Percentiles rank a stretch among this genome's conserved stretches.
phyloP scores from a whole-genome alignment of 2,113 vertebrate species.

The Peromyscus californicus region DNA sequence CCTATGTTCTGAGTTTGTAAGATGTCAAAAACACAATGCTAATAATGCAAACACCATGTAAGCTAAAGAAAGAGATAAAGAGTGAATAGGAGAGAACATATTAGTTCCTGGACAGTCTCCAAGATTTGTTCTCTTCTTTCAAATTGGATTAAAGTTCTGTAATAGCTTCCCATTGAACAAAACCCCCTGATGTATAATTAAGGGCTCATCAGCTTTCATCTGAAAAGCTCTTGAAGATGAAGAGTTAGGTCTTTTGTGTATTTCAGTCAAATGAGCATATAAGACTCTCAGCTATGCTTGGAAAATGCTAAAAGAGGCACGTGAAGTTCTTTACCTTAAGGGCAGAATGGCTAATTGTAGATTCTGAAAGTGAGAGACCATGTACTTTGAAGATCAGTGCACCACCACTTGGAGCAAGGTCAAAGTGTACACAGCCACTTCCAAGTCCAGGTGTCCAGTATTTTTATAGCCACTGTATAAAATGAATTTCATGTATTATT shows the following conservation, averaged over 20 bases:
- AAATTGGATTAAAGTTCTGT: conserved; percentile 11
- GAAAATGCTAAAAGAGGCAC: not conserved
- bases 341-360: not conserved
- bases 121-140: not conserved
- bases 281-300: not conserved
- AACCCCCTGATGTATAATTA: conserved; percentile 6
- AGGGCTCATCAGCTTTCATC: not conserved
- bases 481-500: not conserved
- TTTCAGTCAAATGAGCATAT: conserved; percentile 7
- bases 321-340: not conserved
- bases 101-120: not conserved
- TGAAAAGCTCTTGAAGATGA: conserved; percentile 12
- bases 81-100: not conserved
- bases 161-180: conserved; percentile 30
- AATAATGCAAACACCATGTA: not conserved
- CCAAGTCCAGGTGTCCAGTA: not conserved
- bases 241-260: not conserved
- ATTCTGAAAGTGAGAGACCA: not conserved
- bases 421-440: not conserved
- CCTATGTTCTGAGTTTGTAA: not conserved
- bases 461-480: not conserved
- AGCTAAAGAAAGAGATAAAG: not conserved
- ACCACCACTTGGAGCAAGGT: not conserved
- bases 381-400: not conserved
- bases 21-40: not conserved